A percentile compares a stretch with the other conserved stretches of the same genome.
These are phyloP conservation scores for Agrenia bidenticulata DNA, from an alignment of 2,888 invertebrate species.

Conservation along the genomic window DNA sequence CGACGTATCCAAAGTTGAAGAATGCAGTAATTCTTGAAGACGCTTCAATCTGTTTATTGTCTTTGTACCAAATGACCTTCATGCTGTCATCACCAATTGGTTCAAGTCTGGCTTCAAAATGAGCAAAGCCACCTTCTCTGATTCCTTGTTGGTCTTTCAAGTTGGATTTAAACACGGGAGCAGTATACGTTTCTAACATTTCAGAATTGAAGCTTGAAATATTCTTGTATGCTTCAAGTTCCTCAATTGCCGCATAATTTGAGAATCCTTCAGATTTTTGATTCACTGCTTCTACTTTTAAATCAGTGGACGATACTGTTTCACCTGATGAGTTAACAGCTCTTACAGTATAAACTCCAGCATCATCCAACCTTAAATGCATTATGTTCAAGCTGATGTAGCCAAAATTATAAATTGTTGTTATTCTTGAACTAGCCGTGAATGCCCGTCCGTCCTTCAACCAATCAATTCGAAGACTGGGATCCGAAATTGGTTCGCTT, in stretches of 20 bases:
- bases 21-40: conserved; percentile 89
- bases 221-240: conserved; percentile 83
- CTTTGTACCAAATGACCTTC: conserved; percentile 89
- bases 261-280: conserved; percentile 71
- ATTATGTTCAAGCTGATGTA: conserved; percentile 97
- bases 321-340: conserved; percentile 88
- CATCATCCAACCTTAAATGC: conserved; percentile 98
- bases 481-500: conserved; percentile 76
- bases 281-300: conserved; percentile 56
- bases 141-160: conserved; percentile 83
- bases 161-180: conserved; percentile 84
- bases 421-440: conserved; percentile 95
- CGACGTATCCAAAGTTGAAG: conserved; percentile 93
- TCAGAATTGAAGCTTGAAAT: conserved; percentile 75
- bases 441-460: conserved; percentile 76
- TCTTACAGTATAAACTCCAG: conserved; percentile 88
- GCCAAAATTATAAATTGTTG: conserved; percentile 95
- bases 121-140: conserved; percentile 90
- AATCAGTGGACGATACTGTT: conserved; percentile 58
- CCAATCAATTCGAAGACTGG: conserved; percentile 84
- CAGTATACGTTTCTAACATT: conserved; percentile 67
- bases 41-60: conserved; percentile 85
- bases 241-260: conserved; percentile 87
- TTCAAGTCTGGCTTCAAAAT: conserved; percentile 92
- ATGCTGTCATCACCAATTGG: conserved; percentile 78